phyloP scores from a whole-genome alignment of 1,140 invertebrate species.

The Cepaea nemoralis region DNA sequence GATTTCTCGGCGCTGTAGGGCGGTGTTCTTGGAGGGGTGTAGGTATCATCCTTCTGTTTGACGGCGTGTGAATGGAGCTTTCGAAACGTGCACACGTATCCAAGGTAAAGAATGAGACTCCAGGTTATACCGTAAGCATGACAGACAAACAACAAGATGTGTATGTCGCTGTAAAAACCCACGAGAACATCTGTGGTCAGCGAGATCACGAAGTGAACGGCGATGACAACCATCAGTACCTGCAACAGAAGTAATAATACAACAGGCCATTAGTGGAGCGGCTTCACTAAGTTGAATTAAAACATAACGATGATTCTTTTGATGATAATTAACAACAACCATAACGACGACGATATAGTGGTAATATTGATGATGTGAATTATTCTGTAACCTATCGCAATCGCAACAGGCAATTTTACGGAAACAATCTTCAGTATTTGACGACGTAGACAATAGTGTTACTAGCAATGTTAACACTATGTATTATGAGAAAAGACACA shows the following conservation, averaged over 20 bases:
- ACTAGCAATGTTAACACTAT: too few relatives aligned
- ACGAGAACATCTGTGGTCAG: conserved; percentile 83
- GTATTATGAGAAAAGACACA: too few relatives aligned
- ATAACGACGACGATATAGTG: too few relatives aligned
- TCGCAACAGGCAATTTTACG: too few relatives aligned
- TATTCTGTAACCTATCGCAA: too few relatives aligned
- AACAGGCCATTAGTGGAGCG: too few relatives aligned
- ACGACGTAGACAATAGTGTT: too few relatives aligned
- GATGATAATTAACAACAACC: too few relatives aligned
- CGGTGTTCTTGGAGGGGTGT: conserved; percentile 27
- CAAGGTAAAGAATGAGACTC: conserved; percentile 81
- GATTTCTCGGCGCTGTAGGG: neutral
- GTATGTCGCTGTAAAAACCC: conserved; percentile 55
- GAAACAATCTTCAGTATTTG: too few relatives aligned
- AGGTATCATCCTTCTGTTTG: conserved; percentile 57
- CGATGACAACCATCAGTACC: conserved; percentile 81
- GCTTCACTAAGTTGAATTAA: too few relatives aligned
- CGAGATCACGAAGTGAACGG: conserved; percentile 83
- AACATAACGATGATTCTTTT: too few relatives aligned
- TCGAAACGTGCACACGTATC: conserved; percentile 86
- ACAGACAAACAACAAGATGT: conserved; percentile 64
- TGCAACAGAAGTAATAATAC: conserved; percentile 17
- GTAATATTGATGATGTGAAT: too few relatives aligned
- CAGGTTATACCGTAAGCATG: conserved; percentile 80
- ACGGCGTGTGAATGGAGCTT: conserved; percentile 71